Percentiles rank a stretch among this genome's conserved stretches.
phyloP scores from a whole-genome alignment of 2,888 invertebrate genomes.

The Piscicola geometra region DNA sequence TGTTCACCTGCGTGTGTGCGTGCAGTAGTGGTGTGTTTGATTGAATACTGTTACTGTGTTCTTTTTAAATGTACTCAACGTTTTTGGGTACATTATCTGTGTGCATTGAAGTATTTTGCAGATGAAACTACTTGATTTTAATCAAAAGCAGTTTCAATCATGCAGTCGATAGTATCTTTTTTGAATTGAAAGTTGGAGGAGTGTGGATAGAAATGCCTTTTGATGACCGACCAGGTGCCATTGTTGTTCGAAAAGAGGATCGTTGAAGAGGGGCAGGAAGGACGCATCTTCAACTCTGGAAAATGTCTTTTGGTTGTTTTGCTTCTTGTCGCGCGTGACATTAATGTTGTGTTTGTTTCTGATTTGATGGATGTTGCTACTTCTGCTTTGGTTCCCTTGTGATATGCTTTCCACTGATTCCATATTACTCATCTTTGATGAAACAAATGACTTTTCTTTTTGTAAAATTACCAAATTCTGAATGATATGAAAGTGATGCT shows the following conservation, averaged over 20 bases:
- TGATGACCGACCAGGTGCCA: conserved; percentile 55
- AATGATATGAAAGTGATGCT: too few species aligned
- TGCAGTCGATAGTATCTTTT: conserved; percentile 7
- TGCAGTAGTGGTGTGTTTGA: not conserved
- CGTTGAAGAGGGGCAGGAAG: conserved; percentile 44
- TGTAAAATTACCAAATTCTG: too few species aligned
- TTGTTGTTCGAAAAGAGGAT: conserved; percentile 49
- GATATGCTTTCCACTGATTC: too few species aligned
- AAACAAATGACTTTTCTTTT: too few species aligned
- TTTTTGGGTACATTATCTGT: not conserved
- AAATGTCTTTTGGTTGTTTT: too few species aligned
- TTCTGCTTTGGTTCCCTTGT: too few species aligned
- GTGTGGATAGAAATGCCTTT: too few species aligned
- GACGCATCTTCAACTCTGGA: not conserved
- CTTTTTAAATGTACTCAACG: too few species aligned
- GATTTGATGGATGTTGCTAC: too few species aligned
- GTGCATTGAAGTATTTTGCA: not conserved
- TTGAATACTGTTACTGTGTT: not conserved
- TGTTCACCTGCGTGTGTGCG: conserved; percentile 46
- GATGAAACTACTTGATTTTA: conserved; percentile 19
- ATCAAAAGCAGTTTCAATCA: conserved; percentile 1
- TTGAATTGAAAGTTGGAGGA: not conserved
- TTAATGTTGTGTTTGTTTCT: too few species aligned
- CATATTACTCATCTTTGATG: too few species aligned
- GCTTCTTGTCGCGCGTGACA: too few species aligned